A percentile compares a stretch with the other conserved stretches of the same genome.
Conservation (phyloP, 2,888 invertebrate species). For the Ormyrus nitidulus region DNA sequence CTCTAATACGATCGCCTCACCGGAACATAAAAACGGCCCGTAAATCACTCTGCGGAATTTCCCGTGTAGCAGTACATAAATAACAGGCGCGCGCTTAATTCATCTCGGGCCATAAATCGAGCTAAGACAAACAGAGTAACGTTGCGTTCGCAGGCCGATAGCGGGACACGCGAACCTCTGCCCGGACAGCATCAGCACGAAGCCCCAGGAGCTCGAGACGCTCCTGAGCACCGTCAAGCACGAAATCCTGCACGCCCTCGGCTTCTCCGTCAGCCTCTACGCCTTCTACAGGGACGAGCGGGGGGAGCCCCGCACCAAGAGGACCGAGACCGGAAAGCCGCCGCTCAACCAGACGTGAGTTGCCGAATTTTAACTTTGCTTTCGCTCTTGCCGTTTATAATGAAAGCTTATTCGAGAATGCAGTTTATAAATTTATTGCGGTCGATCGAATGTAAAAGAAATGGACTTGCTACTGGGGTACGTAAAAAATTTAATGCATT, state of each 20-base stretch:
- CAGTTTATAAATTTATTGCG: too few species aligned
- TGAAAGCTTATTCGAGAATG: too few species aligned
- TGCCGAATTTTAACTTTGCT: not conserved
- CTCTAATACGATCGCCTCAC: too few species aligned
- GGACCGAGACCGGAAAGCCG: conserved; percentile 92
- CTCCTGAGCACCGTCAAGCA: conserved; percentile 97
- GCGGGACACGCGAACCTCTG: conserved; percentile 99
- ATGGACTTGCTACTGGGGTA: too few species aligned
- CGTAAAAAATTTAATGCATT: too few species aligned
- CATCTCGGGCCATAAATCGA: not conserved
- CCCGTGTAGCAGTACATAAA: not conserved
- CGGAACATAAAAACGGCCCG: too few species aligned
- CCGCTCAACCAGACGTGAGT: conserved; percentile 90
- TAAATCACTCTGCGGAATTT: not conserved
- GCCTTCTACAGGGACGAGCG: conserved; percentile 95
- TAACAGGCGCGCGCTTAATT: not conserved
- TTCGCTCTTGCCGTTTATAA: not conserved
- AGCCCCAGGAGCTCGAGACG: conserved; percentile 92
- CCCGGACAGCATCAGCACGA: conserved; percentile 94
- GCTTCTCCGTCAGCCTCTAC: conserved; percentile 97
- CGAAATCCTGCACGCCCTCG: conserved; percentile 97
- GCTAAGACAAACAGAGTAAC: not conserved
- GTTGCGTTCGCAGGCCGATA: conserved; percentile 84
- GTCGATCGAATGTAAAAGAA: too few species aligned
- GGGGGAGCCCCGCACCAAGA: conserved; percentile 91